Conservation (phyloP, 2,113 vertebrate species). For the Podarcis muralis region DNA sequence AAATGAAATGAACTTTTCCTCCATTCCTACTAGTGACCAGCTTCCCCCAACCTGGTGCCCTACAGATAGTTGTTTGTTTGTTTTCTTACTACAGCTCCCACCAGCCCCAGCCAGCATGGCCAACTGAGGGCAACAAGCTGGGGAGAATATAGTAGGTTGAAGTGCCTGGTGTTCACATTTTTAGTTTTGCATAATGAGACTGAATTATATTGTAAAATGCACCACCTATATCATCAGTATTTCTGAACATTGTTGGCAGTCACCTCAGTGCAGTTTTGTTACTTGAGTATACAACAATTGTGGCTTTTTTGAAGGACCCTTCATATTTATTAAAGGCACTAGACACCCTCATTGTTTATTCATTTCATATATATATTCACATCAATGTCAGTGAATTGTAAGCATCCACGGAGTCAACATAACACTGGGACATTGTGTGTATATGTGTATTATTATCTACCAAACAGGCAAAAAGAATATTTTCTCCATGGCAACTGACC, state of each 20-base stretch:
- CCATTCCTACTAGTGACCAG: no score
- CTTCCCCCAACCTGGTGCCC: no score
- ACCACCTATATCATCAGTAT: constrained; percentile 17
- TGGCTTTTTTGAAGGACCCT: background rate
- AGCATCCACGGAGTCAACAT: constrained; percentile 19
- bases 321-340: constrained; percentile 14
- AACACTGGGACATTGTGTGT: background rate
- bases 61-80: no score
- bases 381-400: background rate
- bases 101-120: background rate
- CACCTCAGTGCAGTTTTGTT: constrained; percentile 17
- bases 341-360: background rate
- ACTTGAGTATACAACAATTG: constrained; percentile 22
- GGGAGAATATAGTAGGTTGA: no score
- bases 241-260: background rate
- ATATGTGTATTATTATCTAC: background rate
- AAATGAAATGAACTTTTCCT: no score
- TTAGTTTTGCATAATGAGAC: no score
- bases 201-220: background rate
- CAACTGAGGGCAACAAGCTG: no score
- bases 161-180: no score
- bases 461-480: background rate
- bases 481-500: background rate
- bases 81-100: no score
- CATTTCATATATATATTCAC: background rate